Evolutionary conservation across 2,888 invertebrate genomes (phyloP).

Genomic region (Ormia ochracea): DNA sequence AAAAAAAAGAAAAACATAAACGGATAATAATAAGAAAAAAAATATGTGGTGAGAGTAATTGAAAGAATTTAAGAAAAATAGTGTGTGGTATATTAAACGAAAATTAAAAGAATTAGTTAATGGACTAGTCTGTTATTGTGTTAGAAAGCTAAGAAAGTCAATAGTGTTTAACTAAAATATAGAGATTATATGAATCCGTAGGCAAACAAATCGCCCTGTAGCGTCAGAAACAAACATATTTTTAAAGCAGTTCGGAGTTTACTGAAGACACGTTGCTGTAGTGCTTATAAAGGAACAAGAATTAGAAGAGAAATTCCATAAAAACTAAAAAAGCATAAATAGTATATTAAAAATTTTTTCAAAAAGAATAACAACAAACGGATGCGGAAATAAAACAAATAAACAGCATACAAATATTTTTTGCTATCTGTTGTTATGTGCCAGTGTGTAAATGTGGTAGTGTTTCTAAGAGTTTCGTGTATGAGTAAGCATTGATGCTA

Average conservation of each 20-base stretch:
- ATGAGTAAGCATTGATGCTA: slow-evolving; percentile 18
- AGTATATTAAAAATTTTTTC: neutral
- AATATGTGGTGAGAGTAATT: neutral
- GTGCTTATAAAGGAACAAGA: neutral
- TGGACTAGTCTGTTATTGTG: slow-evolving; percentile 6
- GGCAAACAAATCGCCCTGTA: slow-evolving; percentile 1
- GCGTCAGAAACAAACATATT: neutral
- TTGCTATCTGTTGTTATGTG: neutral
- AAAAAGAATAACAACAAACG: slow-evolving; percentile 22
- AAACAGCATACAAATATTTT: slow-evolving; percentile 3
- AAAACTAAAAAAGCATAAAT: neutral
- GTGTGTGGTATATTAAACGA: neutral
- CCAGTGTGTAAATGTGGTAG: slow-evolving; percentile 12
- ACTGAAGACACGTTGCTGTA: neutral
- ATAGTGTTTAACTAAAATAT: slow-evolving; percentile 4
- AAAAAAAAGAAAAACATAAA: neutral
- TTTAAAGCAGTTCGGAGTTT: neutral
- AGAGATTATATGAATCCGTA: slow-evolving; percentile 4
- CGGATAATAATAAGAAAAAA: slow-evolving; percentile 17
- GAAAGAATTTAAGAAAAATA: slow-evolving; percentile 6
- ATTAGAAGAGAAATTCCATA: neutral
- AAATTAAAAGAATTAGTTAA: slow-evolving; percentile 13
- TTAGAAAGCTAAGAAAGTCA: slow-evolving; percentile 12
- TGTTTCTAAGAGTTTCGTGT: neutral
- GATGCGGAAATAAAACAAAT: slow-evolving; percentile 47